Conservation (phyloP, 2,888 invertebrate species). For the Dicyrtoma fusca region DNA sequence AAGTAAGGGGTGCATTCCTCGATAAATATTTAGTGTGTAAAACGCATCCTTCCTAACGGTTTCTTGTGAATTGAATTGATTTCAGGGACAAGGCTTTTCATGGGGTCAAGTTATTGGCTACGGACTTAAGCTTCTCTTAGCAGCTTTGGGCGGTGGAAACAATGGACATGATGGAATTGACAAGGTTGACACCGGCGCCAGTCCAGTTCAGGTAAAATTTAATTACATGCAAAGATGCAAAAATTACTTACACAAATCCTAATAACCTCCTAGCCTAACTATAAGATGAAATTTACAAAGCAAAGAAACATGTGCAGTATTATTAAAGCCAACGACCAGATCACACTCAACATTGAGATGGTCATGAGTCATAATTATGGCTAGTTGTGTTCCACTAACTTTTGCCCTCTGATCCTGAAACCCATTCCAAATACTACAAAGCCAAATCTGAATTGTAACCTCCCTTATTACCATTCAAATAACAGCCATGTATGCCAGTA, state of each 20-base stretch:
- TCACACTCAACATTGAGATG: background rate
- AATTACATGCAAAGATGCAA: too few relatives aligned
- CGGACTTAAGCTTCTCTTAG: slow-evolving; percentile 82
- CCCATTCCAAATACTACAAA: too few relatives aligned
- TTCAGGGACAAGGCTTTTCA: slow-evolving; percentile 65
- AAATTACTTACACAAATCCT: too few relatives aligned
- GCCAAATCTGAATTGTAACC: too few relatives aligned
- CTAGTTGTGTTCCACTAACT: background rate
- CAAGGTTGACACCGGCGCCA: slow-evolving; percentile 76
- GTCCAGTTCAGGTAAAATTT: slow-evolving; percentile 78
- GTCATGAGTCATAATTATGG: background rate
- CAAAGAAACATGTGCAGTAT: too few relatives aligned
- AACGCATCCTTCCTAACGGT: background rate
- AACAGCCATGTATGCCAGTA: too few relatives aligned
- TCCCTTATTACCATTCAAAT: too few relatives aligned
- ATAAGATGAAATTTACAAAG: too few relatives aligned
- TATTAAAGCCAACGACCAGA: too few relatives aligned
- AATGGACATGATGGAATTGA: slow-evolving; percentile 74
- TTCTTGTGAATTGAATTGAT: background rate
- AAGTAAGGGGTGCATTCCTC: too few relatives aligned
- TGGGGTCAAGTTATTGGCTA: slow-evolving; percentile 87
- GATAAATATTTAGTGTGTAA: too few relatives aligned
- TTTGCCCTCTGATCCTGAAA: background rate
- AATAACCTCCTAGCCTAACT: too few relatives aligned
- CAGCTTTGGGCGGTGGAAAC: slow-evolving; percentile 76